Evolutionary conservation across 2,113 vertebrate genomes (phyloP).

Genomic region (Bubalus kerabau): DNA sequence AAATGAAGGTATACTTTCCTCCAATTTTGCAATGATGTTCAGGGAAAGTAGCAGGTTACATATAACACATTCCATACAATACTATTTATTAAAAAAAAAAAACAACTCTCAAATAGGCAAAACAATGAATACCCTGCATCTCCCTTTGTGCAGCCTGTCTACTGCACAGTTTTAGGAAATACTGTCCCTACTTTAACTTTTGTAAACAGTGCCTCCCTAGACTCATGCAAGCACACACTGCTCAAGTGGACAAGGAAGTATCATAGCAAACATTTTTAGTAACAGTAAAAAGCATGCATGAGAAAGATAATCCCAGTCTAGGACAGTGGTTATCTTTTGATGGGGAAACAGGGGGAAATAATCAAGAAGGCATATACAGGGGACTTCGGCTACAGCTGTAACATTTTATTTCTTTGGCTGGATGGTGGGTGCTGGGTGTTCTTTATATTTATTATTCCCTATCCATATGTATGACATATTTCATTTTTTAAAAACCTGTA

Average conservation of each 20-base stretch:
- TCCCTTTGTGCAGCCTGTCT: not conserved
- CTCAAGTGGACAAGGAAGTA: not conserved
- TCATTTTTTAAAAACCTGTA: not conserved
- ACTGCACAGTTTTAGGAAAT: not conserved
- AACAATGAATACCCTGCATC: not conserved
- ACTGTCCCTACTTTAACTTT: not conserved
- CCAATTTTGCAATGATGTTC: not conserved
- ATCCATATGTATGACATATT: not conserved
- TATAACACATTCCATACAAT: not conserved
- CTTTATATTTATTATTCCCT: not conserved
- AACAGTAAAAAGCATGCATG: not conserved
- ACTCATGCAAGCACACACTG: not conserved
- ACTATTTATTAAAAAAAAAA: not conserved
- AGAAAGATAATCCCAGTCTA: not conserved
- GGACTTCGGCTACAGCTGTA: not conserved
- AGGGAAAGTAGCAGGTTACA: not conserved
- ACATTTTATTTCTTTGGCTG: not conserved
- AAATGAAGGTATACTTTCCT: not conserved
- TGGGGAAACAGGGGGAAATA: not conserved
- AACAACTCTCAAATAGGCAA: not conserved
- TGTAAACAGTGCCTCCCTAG: not conserved
- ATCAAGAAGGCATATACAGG: not conserved
- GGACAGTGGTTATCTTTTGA: not conserved
- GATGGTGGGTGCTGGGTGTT: not conserved
- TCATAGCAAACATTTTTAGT: not conserved